Conservation (phyloP, 1,140 invertebrate species). For the Marisa cornuarietis region DNA sequence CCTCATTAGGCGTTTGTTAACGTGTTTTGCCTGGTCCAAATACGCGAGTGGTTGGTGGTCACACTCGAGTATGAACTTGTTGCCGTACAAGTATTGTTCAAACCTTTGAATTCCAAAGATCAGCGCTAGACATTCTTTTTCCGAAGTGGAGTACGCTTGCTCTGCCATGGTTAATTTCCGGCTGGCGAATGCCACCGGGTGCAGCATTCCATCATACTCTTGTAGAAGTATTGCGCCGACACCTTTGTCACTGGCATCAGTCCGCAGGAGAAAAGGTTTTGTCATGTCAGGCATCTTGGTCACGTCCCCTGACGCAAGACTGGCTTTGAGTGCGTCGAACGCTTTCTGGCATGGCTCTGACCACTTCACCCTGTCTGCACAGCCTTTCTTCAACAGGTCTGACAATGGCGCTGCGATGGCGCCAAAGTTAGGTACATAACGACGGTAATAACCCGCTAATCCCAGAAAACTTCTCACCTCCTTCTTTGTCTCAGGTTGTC, state of each 20-base stretch:
- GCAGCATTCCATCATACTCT: constrained; percentile 25
- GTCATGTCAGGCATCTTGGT: constrained; percentile 46
- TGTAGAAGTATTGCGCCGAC: constrained; percentile 44
- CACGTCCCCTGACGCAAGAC: constrained; percentile 31
- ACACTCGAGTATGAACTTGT: constrained; percentile 24
- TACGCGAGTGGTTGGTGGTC: constrained; percentile 30
- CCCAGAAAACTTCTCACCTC: constrained; percentile 49
- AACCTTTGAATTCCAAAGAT: constrained; percentile 64
- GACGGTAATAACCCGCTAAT: constrained; percentile 30
- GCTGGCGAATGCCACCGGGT: constrained; percentile 40
- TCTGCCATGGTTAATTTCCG: constrained; percentile 31
- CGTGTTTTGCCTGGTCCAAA: constrained; percentile 10
- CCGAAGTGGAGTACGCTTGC: constrained; percentile 59
- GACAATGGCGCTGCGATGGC: constrained; percentile 42
- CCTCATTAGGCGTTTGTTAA: constrained; percentile 8
- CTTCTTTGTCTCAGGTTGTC: constrained; percentile 53
- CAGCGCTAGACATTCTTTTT: constrained; percentile 64
- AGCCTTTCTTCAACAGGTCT: constrained; percentile 16
- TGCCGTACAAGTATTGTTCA: constrained; percentile 54
- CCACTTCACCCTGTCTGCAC: constrained; percentile 5
- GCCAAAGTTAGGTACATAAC: constrained; percentile 45
- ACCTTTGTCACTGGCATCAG: constrained; percentile 40
- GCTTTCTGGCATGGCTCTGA: background rate
- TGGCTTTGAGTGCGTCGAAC: constrained; percentile 19
- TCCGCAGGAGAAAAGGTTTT: constrained; percentile 55